These are phyloP conservation scores for Protodeltote pygarga DNA, from an alignment of 2,888 invertebrate genomes.

Conservation along the genomic window DNA sequence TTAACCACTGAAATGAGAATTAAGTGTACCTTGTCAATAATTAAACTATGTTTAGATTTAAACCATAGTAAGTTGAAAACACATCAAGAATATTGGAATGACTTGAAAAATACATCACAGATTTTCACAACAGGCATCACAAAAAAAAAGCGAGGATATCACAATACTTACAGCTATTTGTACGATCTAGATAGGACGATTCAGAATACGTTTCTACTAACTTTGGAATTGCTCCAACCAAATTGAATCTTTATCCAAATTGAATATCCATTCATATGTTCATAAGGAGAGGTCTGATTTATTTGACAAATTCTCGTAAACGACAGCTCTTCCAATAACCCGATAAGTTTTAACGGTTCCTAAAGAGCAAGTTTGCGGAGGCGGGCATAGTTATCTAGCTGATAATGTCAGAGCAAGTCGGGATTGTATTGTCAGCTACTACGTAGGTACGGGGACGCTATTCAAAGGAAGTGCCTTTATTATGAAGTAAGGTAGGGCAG, in stretches of 20 bases:
- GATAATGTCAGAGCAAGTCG: conserved; percentile 56
- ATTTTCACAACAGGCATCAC: conserved; percentile 13
- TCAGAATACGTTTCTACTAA: conserved; percentile 28
- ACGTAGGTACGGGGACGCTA: conserved; percentile 50
- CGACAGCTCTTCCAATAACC: conserved; percentile 52
- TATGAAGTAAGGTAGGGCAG: conserved; percentile 72
- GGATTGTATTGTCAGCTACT: conserved; percentile 65
- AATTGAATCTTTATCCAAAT: conserved; percentile 60
- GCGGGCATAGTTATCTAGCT: conserved; percentile 56
- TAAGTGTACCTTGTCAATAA: too few species aligned
- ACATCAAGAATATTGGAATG: conserved; percentile 17
- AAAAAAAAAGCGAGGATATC: conserved; percentile 26
- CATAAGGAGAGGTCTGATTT: conserved; percentile 65
- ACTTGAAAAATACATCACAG: conserved; percentile 19
- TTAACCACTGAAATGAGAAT: too few species aligned
- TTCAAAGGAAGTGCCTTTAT: conserved; percentile 75
- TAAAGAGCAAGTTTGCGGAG: conserved; percentile 43
- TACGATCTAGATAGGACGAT: conserved; percentile 16
- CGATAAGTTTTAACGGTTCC: conserved; percentile 59
- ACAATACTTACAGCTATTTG: conserved; percentile 30
- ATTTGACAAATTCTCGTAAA: conserved; percentile 65
- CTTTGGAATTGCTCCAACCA: conserved; percentile 45
- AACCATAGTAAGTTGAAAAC: conserved; percentile 15
- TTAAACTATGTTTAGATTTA: too few species aligned
- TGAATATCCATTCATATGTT: conserved; percentile 60